Evolutionary conservation across 2,113 vertebrate species (phyloP), one percentile per base, ranked within the genome.

Genomic region (Lepisosteus oculatus): DNA sequence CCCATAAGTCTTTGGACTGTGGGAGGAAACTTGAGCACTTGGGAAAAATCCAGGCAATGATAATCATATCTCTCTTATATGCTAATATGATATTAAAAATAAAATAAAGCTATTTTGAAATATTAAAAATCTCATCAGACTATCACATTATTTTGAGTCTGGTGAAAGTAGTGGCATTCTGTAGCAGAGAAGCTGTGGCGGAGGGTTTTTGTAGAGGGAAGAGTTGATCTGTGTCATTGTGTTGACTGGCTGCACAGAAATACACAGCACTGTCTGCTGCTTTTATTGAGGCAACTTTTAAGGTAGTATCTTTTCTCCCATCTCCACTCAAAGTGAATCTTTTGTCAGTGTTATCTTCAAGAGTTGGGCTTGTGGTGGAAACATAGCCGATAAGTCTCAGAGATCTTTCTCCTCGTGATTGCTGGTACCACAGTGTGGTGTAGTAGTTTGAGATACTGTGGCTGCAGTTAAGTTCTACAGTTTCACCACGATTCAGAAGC

Each of bases 161-260:
- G 29, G 29, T 29, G 29, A 29, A 29, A 2, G 29, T 29, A 29
- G 29, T 29, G 29, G 66, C 42, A 14, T 29, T 29, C 29, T 29
- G 29, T 29, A 29, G 29, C 1, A 29, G 29, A 29, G 29, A 29
- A 29, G 29, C 29, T 29, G 2, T 29, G 29, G 29, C 29, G 29
- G 29, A 29, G 45, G 70, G 69, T 71, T 88, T 89, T 82, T 80
- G 61, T 75, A 80, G 45, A 73, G 42, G 72, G 15, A 5, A 3
- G 59, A 69, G 43, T 14, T 42, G 66, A 73, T 73, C 71, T 84
- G 77, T 70, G 82, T 78, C 83, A 88, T 78, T 73, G 86, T 89
- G 86, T 13, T 1, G 76, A 65, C 78, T 87, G 8, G 71, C 85
- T 72, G 88, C 87, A 3, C 87, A 91, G 79, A 84, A 90, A 77